Evolutionary conservation across 2,797 vertebrate species (phyloP), one percentile per base, ranked within the genome.

Genomic region (Thripadectes ignobilis): DNA sequence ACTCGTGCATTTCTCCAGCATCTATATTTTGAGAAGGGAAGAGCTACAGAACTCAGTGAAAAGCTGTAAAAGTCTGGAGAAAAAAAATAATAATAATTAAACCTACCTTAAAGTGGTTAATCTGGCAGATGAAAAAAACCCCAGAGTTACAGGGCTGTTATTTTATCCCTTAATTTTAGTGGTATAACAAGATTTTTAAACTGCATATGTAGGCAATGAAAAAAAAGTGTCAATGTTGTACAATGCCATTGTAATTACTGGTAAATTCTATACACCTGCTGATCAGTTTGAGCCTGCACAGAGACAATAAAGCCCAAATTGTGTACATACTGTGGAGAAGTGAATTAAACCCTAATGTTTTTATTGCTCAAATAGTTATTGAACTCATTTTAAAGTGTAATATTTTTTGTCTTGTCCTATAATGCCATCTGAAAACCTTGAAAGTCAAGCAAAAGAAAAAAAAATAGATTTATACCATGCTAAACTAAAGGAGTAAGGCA

Each of bases 311-410:
- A 22, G 1, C 2, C 7, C 12, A 46, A 29, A 34, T 1, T n/a
- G 1, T 27, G 2, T 1, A 26, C 14, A 8, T 30, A 18, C 19
- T 57, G 29, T 14, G 27, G 18, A 49, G 32, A 85, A 73, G 8
- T 22, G 23, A 69, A 72, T 6, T 29, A 38, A 88, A 75, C 41
- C 0, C 0, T 10, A 22, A 12, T 17, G 1, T n/a, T 54, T 63
- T n/a, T 2, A 23, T 45, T 54, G 6, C 6, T 69, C 6, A 46
- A 38, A 55, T 36, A 30, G 0, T 2, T 30, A 9, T 0, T 55
- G 21, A 81, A n/a, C 7, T 36, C 3, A 32, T 9, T 74, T 32
- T 4, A 32, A 65, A 38, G 2, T 3, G 14, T 48, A 48, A 7
- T 34, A 13, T 52, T 57, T 43, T 24, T 65, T 65, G 2, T 34